Base-by-base conservation (phyloP, 1,140 invertebrate genomes). In the Drosophila bipectinata region DNA sequence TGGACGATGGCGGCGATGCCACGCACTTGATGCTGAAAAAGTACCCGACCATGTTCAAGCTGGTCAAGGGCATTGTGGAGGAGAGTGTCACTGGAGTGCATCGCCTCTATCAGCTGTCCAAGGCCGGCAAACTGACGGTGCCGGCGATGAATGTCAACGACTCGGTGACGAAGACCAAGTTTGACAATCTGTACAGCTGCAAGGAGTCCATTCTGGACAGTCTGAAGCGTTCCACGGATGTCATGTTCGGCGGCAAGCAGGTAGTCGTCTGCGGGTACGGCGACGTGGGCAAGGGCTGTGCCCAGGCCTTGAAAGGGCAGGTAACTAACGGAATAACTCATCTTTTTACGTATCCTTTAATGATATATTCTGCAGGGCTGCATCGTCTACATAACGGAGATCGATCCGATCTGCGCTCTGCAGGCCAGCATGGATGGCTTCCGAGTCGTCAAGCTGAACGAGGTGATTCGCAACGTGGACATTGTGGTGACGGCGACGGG, bases 61-160 rank as follows among this genome's bases (percentile, higher is more conserved):
- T 97, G 93, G 97, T 99, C 67, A 98, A 98, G 94, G 97, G 98
- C 66, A 99, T 99, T 90, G 98, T 99, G 2, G 98, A 99, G 93
- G 98, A 99, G 92, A 98, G 97, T 91, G 98, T 99, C 12, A 99
- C 98, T 0, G 98, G 98, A 44, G 98, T 99, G 15, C 98, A 99
- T 93, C 94, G 98, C 76, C 93, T 99, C 14, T 99, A 99, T 92
- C 98, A 99, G 92, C 93, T 99, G 30, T 98, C 97, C 14, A 99
- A 99, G 93, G 96, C 97, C 24, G 96, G 97, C 54, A 98, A 99
- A 93, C 93, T 99, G 39, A 96, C 96, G 12, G 97, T 99, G n/a
- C 98, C 98, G 2, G 98, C 98, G 1, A 99, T 99, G 97, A 99
- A 99, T 93, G 98, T 99, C 30, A 99, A 99, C 91, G 98, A 99